phyloP scores from a whole-genome alignment of 2,113 vertebrate species.

The Miniopterus natalensis region DNA sequence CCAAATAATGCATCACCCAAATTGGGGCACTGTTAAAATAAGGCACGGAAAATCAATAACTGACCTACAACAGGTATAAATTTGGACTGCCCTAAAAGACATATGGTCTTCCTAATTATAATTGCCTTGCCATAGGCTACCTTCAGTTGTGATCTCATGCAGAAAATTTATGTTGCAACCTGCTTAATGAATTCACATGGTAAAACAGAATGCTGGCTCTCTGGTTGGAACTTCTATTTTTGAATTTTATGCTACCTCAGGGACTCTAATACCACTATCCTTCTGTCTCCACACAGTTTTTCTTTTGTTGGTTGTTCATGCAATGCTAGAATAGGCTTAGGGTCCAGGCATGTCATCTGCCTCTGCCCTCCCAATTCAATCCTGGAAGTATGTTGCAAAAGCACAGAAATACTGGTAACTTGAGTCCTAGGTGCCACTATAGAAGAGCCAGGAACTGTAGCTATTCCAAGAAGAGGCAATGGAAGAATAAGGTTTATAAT shows the following conservation, averaged over 20 bases:
- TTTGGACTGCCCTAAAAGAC: neutral
- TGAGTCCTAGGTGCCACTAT: neutral
- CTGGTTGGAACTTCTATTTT: constrained; percentile 38
- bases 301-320: constrained; percentile 22
- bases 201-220: constrained; percentile 27
- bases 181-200: neutral
- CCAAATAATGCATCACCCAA: neutral
- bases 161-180: constrained; percentile 57
- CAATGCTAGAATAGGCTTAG: neutral
- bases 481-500: neutral
- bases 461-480: neutral
- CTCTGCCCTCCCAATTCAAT: neutral
- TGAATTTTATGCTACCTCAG: constrained; percentile 37
- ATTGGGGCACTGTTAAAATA: neutral
- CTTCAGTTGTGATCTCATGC: constrained; percentile 16
- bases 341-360: constrained; percentile 53
- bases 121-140: constrained; percentile 31
- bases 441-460: neutral
- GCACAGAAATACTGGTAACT: constrained; percentile 15
- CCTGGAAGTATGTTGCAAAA: neutral
- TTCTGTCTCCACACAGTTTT: constrained; percentile 13
- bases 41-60: constrained; percentile 1
- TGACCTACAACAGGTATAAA: neutral
- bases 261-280: neutral
- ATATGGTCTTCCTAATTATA: constrained; percentile 49